These are phyloP conservation scores for Ormyrus nitidulus DNA, from an alignment of 2,888 invertebrate species.

Conservation along the genomic window DNA sequence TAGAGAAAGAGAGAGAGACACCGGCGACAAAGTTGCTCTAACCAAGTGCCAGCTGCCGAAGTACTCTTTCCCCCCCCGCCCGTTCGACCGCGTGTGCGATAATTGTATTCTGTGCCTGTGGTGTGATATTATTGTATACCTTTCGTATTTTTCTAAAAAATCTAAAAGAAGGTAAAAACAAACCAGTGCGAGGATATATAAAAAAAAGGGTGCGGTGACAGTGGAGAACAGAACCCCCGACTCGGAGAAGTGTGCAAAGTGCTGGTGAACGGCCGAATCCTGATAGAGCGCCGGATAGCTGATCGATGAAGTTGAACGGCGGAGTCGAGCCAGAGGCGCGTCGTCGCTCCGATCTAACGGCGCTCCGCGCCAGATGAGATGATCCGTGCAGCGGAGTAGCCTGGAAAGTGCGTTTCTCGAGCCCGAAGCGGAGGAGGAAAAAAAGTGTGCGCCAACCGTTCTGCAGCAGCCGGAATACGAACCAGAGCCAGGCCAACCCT, in stretches of 20 bases:
- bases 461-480: not conserved
- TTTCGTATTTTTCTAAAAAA: not conserved
- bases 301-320: slow-evolving; percentile 49
- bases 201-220: no score
- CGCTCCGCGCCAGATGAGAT: slow-evolving; percentile 34
- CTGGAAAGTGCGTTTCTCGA: not conserved
- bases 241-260: no score
- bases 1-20: not conserved
- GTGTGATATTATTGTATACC: not conserved
- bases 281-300: slow-evolving; percentile 4
- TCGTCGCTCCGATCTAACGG: slow-evolving; percentile 36
- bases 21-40: no score
- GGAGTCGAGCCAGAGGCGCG: slow-evolving; percentile 30
- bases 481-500: slow-evolving; percentile 1
- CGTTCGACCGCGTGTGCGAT: not conserved
- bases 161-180: not conserved
- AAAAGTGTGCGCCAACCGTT: not conserved
- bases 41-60: no score
- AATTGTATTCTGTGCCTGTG: slow-evolving; percentile 32
- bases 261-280: no score
- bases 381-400: slow-evolving; percentile 23
- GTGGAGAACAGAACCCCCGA: no score
- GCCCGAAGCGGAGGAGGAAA: not conserved
- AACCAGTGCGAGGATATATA: not conserved
- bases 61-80: not conserved